These are phyloP conservation scores for Lysandra bellargus DNA, from an alignment of 2,888 invertebrate genomes.

Conservation along the genomic window DNA sequence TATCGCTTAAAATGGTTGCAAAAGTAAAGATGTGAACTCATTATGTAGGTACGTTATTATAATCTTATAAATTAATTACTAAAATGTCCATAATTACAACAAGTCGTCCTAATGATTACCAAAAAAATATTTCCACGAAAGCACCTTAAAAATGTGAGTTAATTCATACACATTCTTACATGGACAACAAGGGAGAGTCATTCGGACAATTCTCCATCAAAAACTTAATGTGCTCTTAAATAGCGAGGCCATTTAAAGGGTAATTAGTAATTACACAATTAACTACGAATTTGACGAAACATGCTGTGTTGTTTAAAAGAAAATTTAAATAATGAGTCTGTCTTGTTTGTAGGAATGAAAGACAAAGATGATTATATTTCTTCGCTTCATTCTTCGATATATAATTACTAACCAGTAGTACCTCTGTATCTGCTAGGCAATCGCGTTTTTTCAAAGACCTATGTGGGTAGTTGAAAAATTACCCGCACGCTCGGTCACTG, in stretches of 20 bases:
- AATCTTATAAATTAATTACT: too few relatives aligned
- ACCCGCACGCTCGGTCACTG: too few relatives aligned
- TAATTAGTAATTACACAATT: conserved; percentile 20
- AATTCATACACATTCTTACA: not conserved
- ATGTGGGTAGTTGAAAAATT: too few relatives aligned
- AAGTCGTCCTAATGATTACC: not conserved
- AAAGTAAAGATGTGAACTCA: too few relatives aligned
- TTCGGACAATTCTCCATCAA: not conserved
- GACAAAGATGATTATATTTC: too few relatives aligned
- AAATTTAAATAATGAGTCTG: not conserved
- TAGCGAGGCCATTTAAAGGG: not conserved
- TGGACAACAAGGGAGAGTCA: not conserved
- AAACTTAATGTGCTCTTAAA: conserved; percentile 14
- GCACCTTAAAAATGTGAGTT: not conserved
- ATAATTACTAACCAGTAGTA: too few relatives aligned
- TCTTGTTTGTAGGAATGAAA: not conserved
- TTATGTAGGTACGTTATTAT: too few relatives aligned
- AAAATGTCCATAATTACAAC: not conserved
- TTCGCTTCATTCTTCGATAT: too few relatives aligned
- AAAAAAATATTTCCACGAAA: not conserved
- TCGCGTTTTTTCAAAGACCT: too few relatives aligned
- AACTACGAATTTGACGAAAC: conserved; percentile 3
- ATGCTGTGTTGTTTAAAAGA: not conserved
- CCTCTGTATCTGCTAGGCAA: too few relatives aligned
- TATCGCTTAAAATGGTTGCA: too few relatives aligned